Base-by-base conservation (phyloP, 92 coral and sea anemone genomes). In the Zoanthus solanderi region DNA sequence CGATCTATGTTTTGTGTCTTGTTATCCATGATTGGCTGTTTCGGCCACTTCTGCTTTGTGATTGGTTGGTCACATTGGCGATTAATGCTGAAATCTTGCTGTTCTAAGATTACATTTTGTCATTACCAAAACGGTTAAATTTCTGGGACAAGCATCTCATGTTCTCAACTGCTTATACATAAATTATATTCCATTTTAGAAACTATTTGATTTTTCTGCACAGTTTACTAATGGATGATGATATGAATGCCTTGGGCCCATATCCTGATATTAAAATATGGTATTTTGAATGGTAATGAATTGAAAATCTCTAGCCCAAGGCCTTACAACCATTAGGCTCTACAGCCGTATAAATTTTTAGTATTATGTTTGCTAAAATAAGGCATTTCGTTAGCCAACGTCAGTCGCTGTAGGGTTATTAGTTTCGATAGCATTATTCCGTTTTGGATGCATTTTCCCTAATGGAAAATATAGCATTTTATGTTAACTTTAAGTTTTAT, bases 361-460 rank as follows among this genome's bases (percentile, higher is more conserved):
- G 66, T 77, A 18, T 45, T 65, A 81, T 81, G 46, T 67, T 45
- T 53, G 37, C 23, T 30, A 66, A 80, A 80, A 58, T 65, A 81
- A 47, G 42, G 85, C 76, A 66, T 81, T 58, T 17, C 44, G 52
- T 44, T 81, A 23, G 85, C 10, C 6, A 60, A 60, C 18, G 17
- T 15, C 66, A 17, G 9, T 17, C n/a, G 32, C 29, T 63, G 69
- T 63, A 14, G 17, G 65, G 6, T 58, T 58, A 17, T 10, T 37
- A 37, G 42, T 37, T 37, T 37, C 4, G 42, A 37, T 37, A 37
- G 42, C 42, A 37, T 37, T 37, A 37, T 37, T 37, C 42, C 42
- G 42, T 37, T 37, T 37, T 37, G 42, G 1, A 37, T 2, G 42
- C 42, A 37, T 37, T 37, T 37, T 37, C 4, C 42, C 42, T 37